These are phyloP conservation scores for Notothenia rossii DNA, from an alignment of 2,113 vertebrate species.

Conservation along the genomic window DNA sequence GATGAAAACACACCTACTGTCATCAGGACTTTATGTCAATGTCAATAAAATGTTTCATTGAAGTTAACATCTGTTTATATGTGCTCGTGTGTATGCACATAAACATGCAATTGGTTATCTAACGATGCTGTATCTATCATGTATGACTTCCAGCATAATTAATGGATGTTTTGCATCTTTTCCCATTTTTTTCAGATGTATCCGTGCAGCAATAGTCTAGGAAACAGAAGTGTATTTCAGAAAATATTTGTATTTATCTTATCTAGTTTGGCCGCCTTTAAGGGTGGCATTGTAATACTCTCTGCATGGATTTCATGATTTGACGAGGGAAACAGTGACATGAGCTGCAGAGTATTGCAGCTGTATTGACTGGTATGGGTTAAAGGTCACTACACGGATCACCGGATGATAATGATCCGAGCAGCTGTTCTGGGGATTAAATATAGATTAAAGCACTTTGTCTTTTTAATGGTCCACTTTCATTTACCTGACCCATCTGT, in stretches of 20 bases:
- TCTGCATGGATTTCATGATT: background rate
- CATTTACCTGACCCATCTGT: conserved; percentile 47
- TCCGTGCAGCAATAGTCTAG: too few species aligned
- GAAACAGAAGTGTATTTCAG: too few species aligned
- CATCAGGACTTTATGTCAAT: too few species aligned
- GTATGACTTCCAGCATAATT: too few species aligned
- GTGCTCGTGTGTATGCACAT: background rate
- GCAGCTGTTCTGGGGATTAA: conserved; percentile 35
- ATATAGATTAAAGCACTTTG: conserved; percentile 51
- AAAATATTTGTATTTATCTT: too few species aligned
- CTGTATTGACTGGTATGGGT: conserved; percentile 27
- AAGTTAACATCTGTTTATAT: background rate
- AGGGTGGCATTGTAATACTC: background rate
- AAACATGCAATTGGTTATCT: too few species aligned
- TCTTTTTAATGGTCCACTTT: conserved; percentile 51
- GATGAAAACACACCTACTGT: too few species aligned
- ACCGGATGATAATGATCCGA: conserved; percentile 30
- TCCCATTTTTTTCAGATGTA: too few species aligned
- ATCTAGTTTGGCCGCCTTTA: too few species aligned
- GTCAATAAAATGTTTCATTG: too few species aligned
- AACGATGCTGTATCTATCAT: too few species aligned
- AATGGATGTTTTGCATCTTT: too few species aligned
- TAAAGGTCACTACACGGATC: conserved; percentile 18
- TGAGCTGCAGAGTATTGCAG: background rate
- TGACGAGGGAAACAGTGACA: background rate